These are phyloP conservation scores for Montipora capricornis DNA, from an alignment of 64 coral and sea anemone species.

Conservation along the genomic window DNA sequence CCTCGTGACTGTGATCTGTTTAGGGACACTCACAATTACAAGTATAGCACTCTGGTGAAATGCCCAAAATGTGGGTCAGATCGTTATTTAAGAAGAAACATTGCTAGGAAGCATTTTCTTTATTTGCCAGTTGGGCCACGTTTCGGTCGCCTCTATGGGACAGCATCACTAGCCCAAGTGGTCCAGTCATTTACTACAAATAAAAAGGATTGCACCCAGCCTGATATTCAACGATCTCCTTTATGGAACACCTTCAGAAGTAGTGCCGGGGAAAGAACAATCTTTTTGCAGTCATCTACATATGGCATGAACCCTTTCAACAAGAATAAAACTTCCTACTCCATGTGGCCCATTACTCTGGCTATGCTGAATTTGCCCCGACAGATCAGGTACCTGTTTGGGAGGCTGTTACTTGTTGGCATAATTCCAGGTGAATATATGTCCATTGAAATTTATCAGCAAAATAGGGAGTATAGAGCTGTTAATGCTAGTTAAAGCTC, in stretches of 20 bases:
- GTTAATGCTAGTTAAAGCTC: conserved; percentile 1
- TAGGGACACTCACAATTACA: conserved; percentile 26
- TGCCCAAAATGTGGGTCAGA: conserved; percentile 38
- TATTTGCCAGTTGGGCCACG: conserved; percentile 41
- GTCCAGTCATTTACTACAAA: background rate
- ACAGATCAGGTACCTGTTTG: conserved; percentile 49
- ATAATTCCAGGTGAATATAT: conserved; percentile 59
- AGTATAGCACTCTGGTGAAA: conserved; percentile 30
- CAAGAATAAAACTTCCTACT: conserved; percentile 43
- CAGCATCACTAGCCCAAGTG: conserved; percentile 43
- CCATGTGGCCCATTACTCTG: conserved; percentile 62
- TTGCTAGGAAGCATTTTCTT: conserved; percentile 18
- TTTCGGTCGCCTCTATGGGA: conserved; percentile 39
- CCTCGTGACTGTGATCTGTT: conserved; percentile 57
- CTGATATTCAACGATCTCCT: conserved; percentile 31
- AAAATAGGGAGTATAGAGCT: background rate
- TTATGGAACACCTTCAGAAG: conserved; percentile 24
- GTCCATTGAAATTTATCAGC: conserved; percentile 11
- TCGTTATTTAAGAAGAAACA: conserved; percentile 24
- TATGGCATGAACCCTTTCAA: conserved; percentile 55
- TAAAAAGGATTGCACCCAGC: background rate
- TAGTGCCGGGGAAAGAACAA: background rate
- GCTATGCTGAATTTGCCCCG: conserved; percentile 38
- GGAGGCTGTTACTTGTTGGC: conserved; percentile 56
- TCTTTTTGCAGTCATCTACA: conserved; percentile 37